Conservation (phyloP, 2,888 invertebrate species). For the Drosophila nr. medialis region DNA sequence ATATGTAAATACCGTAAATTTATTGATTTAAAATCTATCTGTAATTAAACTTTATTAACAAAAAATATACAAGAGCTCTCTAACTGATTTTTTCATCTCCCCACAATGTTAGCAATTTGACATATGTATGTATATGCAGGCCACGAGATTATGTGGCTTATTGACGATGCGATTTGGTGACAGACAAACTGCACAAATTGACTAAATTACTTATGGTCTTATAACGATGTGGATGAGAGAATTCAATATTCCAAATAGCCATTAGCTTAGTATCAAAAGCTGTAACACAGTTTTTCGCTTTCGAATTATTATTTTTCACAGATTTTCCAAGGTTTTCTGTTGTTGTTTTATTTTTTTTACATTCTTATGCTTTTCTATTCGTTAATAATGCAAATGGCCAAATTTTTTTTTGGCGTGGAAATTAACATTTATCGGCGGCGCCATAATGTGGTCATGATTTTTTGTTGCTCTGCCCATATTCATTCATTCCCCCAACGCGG, state of each 20-base stretch:
- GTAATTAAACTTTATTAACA: neutral
- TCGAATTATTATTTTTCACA: conserved; percentile 11
- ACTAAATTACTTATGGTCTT: neutral
- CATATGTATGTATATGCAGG: neutral
- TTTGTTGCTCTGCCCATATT: conserved; percentile 2
- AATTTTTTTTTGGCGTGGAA: conserved; percentile 63
- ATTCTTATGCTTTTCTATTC: conserved; percentile 25
- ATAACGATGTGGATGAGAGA: neutral
- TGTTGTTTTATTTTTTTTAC: neutral
- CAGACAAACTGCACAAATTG: conserved; percentile 7
- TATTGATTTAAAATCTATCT: neutral
- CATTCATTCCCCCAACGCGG: conserved; percentile 30
- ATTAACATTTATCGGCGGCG: conserved; percentile 55
- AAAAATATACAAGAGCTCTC: neutral
- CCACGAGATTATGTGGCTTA: neutral
- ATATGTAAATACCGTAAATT: neutral
- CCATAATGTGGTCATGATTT: conserved; percentile 41
- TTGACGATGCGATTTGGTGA: neutral
- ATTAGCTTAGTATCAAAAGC: conserved; percentile 22
- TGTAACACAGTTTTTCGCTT: conserved; percentile 17
- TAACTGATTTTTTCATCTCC: neutral
- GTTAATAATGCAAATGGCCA: conserved; percentile 64
- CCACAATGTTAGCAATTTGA: neutral
- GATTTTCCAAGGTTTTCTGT: neutral
- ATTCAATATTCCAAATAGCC: conserved; percentile 3